A percentile compares a stretch with the other conserved stretches of the same genome.
Evolutionary conservation across 37 sponge, comb jelly and placozoan species (phyloP).

Genomic region (Cliona cf. orientalis): DNA sequence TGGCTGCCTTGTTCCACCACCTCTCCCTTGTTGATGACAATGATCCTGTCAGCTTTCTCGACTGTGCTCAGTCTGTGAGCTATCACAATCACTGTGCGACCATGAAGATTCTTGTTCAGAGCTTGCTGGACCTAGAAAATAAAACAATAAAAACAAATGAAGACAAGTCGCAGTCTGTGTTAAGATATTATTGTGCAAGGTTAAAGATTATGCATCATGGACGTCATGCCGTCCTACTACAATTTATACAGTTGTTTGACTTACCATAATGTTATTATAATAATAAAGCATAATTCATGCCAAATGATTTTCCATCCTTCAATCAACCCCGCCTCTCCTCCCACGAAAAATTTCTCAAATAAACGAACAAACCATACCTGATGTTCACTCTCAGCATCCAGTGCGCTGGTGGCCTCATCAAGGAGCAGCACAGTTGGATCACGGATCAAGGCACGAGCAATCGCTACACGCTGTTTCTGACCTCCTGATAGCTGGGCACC

Average conservation of each 20-base stretch:
- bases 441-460: conserved; percentile 40
- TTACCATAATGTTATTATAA: no score
- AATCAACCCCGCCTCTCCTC: no score
- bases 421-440: conserved; percentile 38
- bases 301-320: no score
- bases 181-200: no score
- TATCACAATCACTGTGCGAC: conserved; percentile 36
- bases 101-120: conserved; percentile 5
- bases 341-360: no score
- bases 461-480: conserved; percentile 56
- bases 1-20: conserved; percentile 45
- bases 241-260: no score
- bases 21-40: conserved; percentile 39
- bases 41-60: conserved; percentile 42
- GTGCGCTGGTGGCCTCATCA: conserved; percentile 64
- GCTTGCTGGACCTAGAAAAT: conserved; percentile 41
- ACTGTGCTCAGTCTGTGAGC: conserved; percentile 64
- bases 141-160: no score
- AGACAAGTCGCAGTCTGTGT: no score
- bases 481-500: conserved; percentile 51
- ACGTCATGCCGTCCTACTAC: no score
- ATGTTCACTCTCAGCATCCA: conserved; percentile 59
- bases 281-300: no score
- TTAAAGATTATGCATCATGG: no score
- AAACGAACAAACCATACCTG: conserved; percentile 51